These are phyloP conservation scores for Theretra japonica DNA, from an alignment of 2,888 invertebrate genomes.

Conservation along the genomic window DNA sequence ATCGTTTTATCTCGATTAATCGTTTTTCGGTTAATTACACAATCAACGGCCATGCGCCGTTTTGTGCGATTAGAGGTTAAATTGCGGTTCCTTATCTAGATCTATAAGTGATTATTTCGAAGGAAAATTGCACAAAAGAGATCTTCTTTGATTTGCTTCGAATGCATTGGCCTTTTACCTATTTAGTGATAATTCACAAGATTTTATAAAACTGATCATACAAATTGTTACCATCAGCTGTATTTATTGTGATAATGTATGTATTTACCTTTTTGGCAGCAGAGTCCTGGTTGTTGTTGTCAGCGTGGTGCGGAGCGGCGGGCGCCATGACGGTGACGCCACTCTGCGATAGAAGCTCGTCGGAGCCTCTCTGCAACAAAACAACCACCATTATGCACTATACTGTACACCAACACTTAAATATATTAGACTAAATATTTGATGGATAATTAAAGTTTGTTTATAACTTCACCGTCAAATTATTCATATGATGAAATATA, in stretches of 20 bases:
- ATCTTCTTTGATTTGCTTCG: too few relatives aligned
- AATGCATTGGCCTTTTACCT: too few relatives aligned
- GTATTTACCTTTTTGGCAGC: conserved; percentile 96
- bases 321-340: conserved; percentile 97
- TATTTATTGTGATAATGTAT: not conserved
- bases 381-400: conserved; percentile 38
- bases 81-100: conserved; percentile 26
- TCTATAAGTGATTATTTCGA: conserved; percentile 6
- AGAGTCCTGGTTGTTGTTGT: conserved; percentile 96
- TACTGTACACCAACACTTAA: conserved; percentile 24
- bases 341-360: conserved; percentile 98
- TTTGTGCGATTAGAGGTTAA: conserved; percentile 44
- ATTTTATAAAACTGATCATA: too few relatives aligned
- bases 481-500: too few relatives aligned
- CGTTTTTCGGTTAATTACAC: conserved; percentile 73
- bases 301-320: conserved; percentile 94
- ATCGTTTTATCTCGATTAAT: conserved; percentile 68
- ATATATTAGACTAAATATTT: too few relatives aligned
- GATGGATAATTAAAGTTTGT: too few relatives aligned
- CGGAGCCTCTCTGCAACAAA: conserved; percentile 95
- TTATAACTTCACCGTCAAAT: too few relatives aligned
- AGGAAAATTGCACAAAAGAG: too few relatives aligned
- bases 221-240: not conserved
- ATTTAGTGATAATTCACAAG: too few relatives aligned
- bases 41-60: conserved; percentile 54